phyloP scores from a whole-genome alignment of 2,888 invertebrate genomes.

The Lithophane leautieri region DNA sequence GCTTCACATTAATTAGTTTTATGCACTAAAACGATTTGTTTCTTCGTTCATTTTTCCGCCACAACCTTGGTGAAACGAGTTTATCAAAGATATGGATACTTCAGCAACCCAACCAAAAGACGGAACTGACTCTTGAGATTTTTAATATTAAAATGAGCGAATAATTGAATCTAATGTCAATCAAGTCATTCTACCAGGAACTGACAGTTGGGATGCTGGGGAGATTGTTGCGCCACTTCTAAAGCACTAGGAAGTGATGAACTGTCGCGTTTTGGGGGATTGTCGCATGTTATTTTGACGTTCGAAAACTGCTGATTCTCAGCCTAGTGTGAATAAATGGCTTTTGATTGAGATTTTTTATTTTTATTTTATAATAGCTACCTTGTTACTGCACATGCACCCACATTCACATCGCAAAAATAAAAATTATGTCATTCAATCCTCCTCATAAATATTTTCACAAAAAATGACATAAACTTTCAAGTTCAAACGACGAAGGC shows the following conservation, averaged over 20 bases:
- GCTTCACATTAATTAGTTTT: neutral
- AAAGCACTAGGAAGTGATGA: no score
- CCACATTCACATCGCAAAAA: neutral
- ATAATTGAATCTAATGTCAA: no score
- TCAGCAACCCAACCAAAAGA: neutral
- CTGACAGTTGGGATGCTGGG: no score
- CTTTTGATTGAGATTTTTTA: neutral
- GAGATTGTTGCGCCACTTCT: no score
- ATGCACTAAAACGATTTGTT: neutral
- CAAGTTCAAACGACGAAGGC: conserved; percentile 23
- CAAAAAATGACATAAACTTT: conserved; percentile 13
- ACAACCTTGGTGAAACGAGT: neutral
- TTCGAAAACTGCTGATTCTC: no score
- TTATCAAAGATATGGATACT: neutral
- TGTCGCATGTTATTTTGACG: no score
- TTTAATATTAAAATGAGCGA: no score
- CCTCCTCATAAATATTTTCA: conserved; percentile 4
- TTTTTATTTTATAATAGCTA: neutral
- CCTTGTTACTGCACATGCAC: neutral
- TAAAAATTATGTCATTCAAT: neutral
- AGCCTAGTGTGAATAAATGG: no score
- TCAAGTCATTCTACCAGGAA: no score
- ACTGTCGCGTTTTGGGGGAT: no score
- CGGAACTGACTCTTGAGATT: no score
- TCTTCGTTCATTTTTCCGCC: no score